Base-by-base conservation (phyloP, 2,797 vertebrate genomes). In the Octomys mimax region DNA sequence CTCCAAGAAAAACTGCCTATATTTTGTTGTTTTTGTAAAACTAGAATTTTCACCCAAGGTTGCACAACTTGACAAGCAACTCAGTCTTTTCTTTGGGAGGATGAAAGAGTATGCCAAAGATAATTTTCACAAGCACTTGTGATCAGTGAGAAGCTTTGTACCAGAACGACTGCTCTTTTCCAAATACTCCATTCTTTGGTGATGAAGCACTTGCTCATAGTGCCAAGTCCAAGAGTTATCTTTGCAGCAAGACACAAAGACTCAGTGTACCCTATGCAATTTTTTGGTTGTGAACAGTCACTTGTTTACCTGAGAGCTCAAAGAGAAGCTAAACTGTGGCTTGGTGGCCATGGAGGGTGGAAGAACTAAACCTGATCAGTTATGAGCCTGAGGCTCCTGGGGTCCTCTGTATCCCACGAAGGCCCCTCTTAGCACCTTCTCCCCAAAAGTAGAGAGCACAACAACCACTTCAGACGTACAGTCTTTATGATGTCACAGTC, bases 241-340 rank as follows among this genome's bases (percentile, higher is more conserved):
- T 83, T 81, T 59, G 33, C 78, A 82, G 14, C 31, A 80, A 92
- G 79, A 78, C 5, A 7, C 6, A n/a, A 95, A 79, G 82, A 96
- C 64, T 78, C n/a, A 82, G 61, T 33, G 71, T 71, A 90, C 93
- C 78, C 39, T 61, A 92, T 70, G 52, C 52, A 39, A 80, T 75
- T 91, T 95, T 77, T 91, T 4, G 0, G 28, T 80, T 82, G 62
- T 89, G n/a, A 95, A 95, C 33, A 92, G 79, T 80, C 87, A 91
- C 83, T 86, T 92, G 54, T 81, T 97, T 82, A 87, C 64, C 92
- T 77, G n/a, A 92, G 31, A 92, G 64, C 86, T 94, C 46, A 85
- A 73, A 92, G n/a, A 94, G 86, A 94, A 95, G 84, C 31, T 78
- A 83, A 87, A 89, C 39, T 79, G 73, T 46, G 62, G 61, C 21